A percentile compares a stretch with the other conserved stretches of the same genome.
phyloP scores from a whole-genome alignment of 2,888 invertebrate genomes.

The Gastrophysa polygoni region DNA sequence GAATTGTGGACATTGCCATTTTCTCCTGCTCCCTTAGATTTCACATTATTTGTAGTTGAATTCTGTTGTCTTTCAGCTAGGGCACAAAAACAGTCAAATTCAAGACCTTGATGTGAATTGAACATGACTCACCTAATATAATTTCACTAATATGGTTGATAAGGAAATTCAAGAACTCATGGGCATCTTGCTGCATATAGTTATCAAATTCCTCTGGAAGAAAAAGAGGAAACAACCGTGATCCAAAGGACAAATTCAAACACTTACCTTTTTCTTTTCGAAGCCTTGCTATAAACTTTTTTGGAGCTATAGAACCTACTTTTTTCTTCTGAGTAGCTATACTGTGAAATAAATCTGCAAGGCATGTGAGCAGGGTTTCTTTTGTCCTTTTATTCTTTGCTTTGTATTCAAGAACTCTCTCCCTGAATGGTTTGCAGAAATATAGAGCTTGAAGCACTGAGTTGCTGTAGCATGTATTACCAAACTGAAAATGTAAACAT shows the following conservation, averaged over 20 bases:
- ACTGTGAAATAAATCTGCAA: slow-evolving; percentile 98
- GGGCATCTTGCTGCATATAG: slow-evolving; percentile 99
- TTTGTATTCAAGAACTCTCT: slow-evolving; percentile 98
- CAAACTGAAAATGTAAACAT: slow-evolving; percentile 74
- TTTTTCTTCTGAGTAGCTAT: slow-evolving; percentile 99
- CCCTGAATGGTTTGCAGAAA: slow-evolving; percentile 98
- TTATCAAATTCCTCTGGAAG: slow-evolving; percentile 97
- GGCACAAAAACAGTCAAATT: slow-evolving; percentile 38
- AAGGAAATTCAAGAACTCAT: slow-evolving; percentile 98
- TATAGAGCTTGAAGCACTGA: slow-evolving; percentile 99
- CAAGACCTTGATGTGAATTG: background rate
- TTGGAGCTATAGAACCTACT: slow-evolving; percentile 98
- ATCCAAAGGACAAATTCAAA: slow-evolving; percentile 1
- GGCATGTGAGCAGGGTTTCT: slow-evolving; percentile 95
- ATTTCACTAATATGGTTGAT: slow-evolving; percentile 99
- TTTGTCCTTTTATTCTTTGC: slow-evolving; percentile 94
- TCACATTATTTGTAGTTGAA: slow-evolving; percentile 61
- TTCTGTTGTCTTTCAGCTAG: slow-evolving; percentile 78
- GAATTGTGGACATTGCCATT: slow-evolving; percentile 62
- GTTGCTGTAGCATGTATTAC: slow-evolving; percentile 99
- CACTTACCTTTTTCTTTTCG: slow-evolving; percentile 93
- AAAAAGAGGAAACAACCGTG: background rate
- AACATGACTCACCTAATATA: slow-evolving; percentile 77
- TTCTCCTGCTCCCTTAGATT: slow-evolving; percentile 64
- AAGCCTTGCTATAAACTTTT: slow-evolving; percentile 97